These are phyloP conservation scores for Pomatostomus ruficeps DNA, from an alignment of 2,113 vertebrate genomes.

Conservation along the genomic window DNA sequence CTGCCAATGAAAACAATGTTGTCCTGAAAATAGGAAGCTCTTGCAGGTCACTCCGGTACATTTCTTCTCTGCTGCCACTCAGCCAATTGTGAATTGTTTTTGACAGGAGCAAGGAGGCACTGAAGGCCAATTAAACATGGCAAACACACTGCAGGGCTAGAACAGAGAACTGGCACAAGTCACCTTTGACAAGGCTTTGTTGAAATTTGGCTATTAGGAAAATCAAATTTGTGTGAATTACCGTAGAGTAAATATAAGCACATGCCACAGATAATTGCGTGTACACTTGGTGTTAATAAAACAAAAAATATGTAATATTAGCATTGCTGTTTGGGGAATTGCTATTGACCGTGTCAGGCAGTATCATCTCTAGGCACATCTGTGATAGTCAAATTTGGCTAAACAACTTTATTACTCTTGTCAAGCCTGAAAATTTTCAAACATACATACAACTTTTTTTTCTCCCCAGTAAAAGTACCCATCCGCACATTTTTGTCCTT, in stretches of 20 bases:
- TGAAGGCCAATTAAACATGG: neutral
- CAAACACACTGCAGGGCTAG: neutral
- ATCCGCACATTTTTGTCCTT: neutral
- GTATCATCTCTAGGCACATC: neutral
- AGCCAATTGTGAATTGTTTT: neutral
- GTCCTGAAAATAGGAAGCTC: neutral
- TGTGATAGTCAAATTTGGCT: neutral
- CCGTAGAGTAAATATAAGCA: neutral
- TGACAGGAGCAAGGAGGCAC: neutral
- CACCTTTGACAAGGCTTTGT: neutral
- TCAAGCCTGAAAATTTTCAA: neutral
- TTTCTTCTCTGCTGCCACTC: neutral
- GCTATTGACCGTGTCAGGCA: neutral
- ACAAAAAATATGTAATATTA: neutral
- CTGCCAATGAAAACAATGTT: neutral
- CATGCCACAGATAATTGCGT: neutral
- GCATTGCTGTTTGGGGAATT: neutral
- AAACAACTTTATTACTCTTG: neutral
- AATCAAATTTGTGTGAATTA: neutral
- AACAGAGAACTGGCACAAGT: neutral
- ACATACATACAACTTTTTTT: no score
- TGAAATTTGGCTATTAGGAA: neutral
- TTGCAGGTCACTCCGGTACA: accelerated
- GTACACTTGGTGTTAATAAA: neutral
- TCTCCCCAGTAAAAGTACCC: accelerated